Evolutionary conservation across 1,140 invertebrate species (phyloP), one percentile per base, ranked within the genome.

Genomic region (Diplogasteroides magnus): DNA sequence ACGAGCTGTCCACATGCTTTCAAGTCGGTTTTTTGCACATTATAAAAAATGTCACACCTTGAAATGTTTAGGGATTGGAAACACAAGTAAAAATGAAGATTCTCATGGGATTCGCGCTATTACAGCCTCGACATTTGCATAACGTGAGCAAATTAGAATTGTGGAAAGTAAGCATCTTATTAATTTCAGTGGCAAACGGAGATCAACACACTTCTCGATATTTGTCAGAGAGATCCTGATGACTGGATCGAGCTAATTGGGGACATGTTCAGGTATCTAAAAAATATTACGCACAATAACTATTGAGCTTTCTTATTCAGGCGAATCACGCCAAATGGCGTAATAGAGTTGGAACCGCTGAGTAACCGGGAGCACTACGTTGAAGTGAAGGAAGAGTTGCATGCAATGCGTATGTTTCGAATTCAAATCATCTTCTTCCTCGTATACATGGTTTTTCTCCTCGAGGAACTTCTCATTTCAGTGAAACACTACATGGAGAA

Each of bases 241-340:
- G 64, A 66, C 56, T 66, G 64, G 64, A 48, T 66, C n/a, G 64
- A 66, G 27, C 26, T 59, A 19, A 66, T 66, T 26, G 27, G 32
- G 6, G 64, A 66, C 13, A n/a, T 66, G 37, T 66, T 57, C 55
- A 66, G 64, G n/a, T n/a, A n/a, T n/a, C n/a, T n/a, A n/a, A n/a
- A n/a, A n/a, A n/a, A n/a, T n/a, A n/a, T n/a, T n/a, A n/a, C n/a
- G n/a, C n/a, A n/a, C n/a, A n/a, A n/a, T n/a, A n/a, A n/a, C n/a
- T n/a, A n/a, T n/a, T n/a, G n/a, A n/a, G n/a, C n/a, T n/a, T n/a
- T n/a, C n/a, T n/a, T n/a, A n/a, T n/a, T n/a, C n/a, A n/a, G n/a
- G n/a, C n/a, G n/a, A n/a, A n/a, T n/a, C n/a, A n/a, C n/a, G n/a
- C n/a, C n/a, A n/a, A n/a, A n/a, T n/a, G n/a, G n/a, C n/a, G n/a